Evolutionary conservation across 2,797 vertebrate genomes (phyloP).

Genomic region (Cynodonichthys magdalenae): DNA sequence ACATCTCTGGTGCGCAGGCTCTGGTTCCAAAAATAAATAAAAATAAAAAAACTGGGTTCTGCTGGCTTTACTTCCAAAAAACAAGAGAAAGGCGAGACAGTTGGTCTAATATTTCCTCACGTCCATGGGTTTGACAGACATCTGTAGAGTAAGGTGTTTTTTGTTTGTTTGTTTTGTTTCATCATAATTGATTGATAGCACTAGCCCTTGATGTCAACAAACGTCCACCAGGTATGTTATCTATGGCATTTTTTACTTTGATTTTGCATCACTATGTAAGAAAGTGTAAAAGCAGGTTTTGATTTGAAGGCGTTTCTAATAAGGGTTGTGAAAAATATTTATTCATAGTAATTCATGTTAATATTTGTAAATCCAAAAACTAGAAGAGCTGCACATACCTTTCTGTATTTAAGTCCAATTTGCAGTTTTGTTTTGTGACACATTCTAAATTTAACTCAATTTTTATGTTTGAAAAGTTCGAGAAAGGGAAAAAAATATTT

Average conservation of each 20-base stretch:
- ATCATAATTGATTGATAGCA: constrained; percentile 26
- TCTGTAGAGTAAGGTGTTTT: constrained; percentile 16
- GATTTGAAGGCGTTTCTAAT: constrained; percentile 21
- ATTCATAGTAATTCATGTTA: background rate
- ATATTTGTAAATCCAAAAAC: background rate
- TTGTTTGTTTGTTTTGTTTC: constrained; percentile 3
- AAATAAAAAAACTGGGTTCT: no score
- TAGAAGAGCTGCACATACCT: no score
- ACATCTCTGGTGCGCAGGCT: no score
- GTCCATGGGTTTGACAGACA: constrained; percentile 20
- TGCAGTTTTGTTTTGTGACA: background rate
- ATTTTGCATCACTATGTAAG: constrained; percentile 3
- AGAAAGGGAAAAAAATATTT: background rate
- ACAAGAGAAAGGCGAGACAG: no score
- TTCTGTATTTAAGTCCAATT: constrained; percentile 16
- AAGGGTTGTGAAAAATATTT: background rate
- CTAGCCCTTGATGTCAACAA: constrained; percentile 37
- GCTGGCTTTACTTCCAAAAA: no score
- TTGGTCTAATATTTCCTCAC: no score
- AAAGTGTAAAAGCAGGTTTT: constrained; percentile 20
- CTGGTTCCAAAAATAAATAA: no score
- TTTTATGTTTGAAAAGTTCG: constrained; percentile 13
- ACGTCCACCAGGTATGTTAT: constrained; percentile 19
- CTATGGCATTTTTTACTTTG: constrained; percentile 26
- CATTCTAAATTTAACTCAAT: constrained; percentile 18